A percentile compares a stretch with the other conserved stretches of the same genome.
Conservation (phyloP, 2,888 invertebrate species). For the Scrobipalpa atriplicella region DNA sequence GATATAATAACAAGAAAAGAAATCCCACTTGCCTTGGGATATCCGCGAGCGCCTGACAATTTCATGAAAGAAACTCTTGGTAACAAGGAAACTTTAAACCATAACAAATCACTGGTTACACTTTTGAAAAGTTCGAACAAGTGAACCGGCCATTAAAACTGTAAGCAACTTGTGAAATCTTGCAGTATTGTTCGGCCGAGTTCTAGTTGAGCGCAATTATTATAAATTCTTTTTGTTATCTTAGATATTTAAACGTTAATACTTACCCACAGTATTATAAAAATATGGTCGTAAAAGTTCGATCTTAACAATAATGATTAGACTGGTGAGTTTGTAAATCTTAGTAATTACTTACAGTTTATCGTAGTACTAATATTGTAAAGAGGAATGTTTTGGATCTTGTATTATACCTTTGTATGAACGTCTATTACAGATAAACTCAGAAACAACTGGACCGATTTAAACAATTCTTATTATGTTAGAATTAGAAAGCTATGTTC, state of each 20-base stretch:
- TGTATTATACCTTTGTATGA: too few species aligned
- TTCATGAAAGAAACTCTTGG: constrained; percentile 12
- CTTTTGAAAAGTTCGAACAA: constrained; percentile 20
- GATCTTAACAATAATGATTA: too few species aligned
- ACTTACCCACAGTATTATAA: too few species aligned
- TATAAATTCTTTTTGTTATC: background rate
- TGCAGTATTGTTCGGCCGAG: constrained; percentile 4
- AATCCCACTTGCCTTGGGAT: constrained; percentile 6
- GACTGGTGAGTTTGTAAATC: background rate
- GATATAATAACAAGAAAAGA: constrained; percentile 2
- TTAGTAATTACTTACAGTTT: too few species aligned
- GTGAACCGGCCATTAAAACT: constrained; percentile 26
- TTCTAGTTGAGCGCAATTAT: background rate
- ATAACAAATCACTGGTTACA: constrained; percentile 24
- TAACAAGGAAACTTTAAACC: constrained; percentile 23
- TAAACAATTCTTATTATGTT: too few species aligned
- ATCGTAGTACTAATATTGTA: too few species aligned
- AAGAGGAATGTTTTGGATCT: too few species aligned
- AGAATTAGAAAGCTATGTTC: too few species aligned
- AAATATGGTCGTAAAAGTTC: too few species aligned
- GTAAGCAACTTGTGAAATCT: constrained; percentile 22
- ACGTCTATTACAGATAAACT: too few species aligned
- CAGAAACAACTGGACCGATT: too few species aligned
- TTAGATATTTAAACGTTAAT: too few species aligned
- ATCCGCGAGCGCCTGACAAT: constrained; percentile 14